Conservation (phyloP, 2,797 vertebrate species). For the Acrocephalus scirpaceus region DNA sequence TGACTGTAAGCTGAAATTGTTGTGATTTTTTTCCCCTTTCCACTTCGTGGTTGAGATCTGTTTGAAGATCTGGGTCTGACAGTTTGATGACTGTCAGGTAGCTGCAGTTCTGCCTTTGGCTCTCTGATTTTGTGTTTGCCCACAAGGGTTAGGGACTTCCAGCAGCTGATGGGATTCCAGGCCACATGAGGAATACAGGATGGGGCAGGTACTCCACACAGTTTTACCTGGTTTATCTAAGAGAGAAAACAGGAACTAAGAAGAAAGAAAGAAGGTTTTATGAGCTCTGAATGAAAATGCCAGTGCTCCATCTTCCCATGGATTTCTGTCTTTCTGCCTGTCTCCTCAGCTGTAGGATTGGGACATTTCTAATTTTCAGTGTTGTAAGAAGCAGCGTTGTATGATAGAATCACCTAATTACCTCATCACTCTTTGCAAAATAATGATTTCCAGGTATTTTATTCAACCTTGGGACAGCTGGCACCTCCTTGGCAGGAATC, state of each 20-base stretch:
- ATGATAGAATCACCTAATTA: not conserved
- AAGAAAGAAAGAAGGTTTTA: not conserved
- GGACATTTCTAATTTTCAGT: not conserved
- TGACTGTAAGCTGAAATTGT: not conserved
- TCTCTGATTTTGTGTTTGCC: not conserved
- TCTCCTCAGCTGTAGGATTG: not conserved
- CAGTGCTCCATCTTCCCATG: not conserved
- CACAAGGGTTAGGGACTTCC: not conserved
- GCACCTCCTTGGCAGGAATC: not conserved
- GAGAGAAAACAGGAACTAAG: not conserved
- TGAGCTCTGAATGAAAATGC: conserved; percentile 18
- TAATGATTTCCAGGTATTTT: not conserved
- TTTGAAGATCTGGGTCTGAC: not conserved
- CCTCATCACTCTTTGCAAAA: conserved; percentile 8
- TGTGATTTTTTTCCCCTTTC: not conserved
- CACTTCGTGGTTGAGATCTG: not conserved
- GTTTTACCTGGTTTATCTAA: conserved; percentile 2
- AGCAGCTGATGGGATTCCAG: not conserved
- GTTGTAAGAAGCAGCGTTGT: not conserved
- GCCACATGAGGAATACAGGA: conserved; percentile 2
- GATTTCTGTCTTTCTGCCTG: not conserved
- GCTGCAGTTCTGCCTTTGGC: not conserved
- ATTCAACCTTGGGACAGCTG: not conserved
- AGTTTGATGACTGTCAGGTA: not conserved
- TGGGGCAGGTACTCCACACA: not conserved